phyloP scores from a whole-genome alignment of 2,888 invertebrate species.

The Drosophila anomalata region DNA sequence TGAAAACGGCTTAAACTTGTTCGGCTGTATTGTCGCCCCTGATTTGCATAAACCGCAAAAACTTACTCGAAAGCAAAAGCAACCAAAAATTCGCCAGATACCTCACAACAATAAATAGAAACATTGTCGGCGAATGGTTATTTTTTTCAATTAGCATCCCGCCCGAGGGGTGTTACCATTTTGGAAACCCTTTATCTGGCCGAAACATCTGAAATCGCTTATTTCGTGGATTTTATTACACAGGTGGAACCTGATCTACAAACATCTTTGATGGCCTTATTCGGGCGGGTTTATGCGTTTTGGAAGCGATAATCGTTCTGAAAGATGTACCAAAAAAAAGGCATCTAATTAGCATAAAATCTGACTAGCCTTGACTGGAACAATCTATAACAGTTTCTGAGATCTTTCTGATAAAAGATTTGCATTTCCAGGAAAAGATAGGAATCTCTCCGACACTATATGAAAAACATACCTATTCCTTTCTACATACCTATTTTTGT shows the following conservation, averaged over 20 bases:
- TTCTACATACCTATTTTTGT: no score
- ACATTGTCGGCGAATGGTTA: constrained; percentile 17
- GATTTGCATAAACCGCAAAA: constrained; percentile 64
- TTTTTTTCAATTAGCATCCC: constrained; percentile 41
- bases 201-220: constrained; percentile 1
- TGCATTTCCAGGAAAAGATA: constrained; percentile 13
- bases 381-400: constrained; percentile 5
- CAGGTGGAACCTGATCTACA: constrained; percentile 23
- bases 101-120: constrained; percentile 27
- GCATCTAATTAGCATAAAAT: constrained; percentile 26
- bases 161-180: not conserved
- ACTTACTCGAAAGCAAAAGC: constrained; percentile 11
- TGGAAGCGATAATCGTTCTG: constrained; percentile 12
- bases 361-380: constrained; percentile 9
- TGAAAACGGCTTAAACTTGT: constrained; percentile 51
- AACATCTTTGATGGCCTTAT: constrained; percentile 9
- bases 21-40: constrained; percentile 15
- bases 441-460: not conserved
- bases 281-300: not conserved
- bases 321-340: constrained; percentile 10
- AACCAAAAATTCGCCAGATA: constrained; percentile 21
- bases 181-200: constrained; percentile 3
- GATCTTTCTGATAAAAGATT: constrained; percentile 13
- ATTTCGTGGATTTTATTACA: constrained; percentile 19
- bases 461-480: not conserved